These are phyloP conservation scores for Gerris lacustris DNA, from an alignment of 2,888 invertebrate species.

Conservation along the genomic window DNA sequence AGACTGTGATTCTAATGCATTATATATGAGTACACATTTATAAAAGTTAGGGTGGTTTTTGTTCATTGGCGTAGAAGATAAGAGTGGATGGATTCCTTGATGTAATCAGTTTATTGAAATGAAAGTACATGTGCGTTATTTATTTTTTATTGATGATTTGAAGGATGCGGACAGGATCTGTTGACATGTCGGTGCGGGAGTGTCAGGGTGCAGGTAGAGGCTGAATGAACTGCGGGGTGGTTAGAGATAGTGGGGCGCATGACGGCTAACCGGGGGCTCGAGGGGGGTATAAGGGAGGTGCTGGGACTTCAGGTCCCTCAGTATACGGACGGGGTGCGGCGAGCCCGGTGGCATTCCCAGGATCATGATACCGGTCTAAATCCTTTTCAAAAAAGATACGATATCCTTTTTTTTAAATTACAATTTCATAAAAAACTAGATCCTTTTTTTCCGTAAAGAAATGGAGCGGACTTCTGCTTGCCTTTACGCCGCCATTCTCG, in stretches of 20 bases:
- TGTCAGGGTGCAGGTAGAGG: background rate
- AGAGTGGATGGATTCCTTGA: no score
- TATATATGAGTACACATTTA: no score
- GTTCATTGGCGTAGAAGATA: no score
- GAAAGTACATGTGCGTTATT: no score
- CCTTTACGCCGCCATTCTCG: background rate
- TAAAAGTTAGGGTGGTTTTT: no score
- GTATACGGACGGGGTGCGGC: background rate
- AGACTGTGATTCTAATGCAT: no score
- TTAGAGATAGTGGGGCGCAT: background rate
- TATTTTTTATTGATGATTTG: no score
- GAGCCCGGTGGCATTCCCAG: background rate
- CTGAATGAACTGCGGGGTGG: conserved; percentile 1
- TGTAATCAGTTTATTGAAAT: no score
- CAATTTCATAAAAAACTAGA: no score
- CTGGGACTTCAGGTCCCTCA: background rate
- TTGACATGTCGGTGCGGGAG: background rate
- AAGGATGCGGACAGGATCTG: background rate
- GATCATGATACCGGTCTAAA: background rate
- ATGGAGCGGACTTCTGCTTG: background rate
- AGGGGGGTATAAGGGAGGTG: background rate
- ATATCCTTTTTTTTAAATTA: no score
- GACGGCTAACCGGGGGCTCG: background rate
- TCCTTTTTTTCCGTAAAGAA: background rate
- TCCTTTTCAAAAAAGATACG: no score